Evolutionary conservation across 2,797 vertebrate genomes (phyloP), one percentile per base, ranked within the genome.

Genomic region (Cygnus olor): DNA sequence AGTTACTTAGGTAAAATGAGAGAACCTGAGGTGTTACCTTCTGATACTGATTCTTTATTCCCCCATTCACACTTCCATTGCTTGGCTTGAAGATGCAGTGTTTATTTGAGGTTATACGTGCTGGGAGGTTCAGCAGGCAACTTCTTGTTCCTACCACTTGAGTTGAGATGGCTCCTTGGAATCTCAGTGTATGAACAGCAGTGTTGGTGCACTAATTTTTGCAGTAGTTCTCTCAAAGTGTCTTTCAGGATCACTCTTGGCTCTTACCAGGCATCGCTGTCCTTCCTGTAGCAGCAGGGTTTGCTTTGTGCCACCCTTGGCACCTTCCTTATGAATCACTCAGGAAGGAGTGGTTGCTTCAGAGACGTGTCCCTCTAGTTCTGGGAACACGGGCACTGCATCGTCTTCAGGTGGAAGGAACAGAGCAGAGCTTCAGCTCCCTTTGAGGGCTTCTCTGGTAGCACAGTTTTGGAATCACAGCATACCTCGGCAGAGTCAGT

Each of bases 41-140:
- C 13, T 53, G 44, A 14, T 66, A 5, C 0, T 0, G 8, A 14
- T 81, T 69, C 70, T 58, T 69, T 61, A 12, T 81, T 84, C 42
- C 36, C 32, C 12, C 20, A 21, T 45, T 77, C 5, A 8, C 2
- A 1, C 5, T 53, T n/a, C 58, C 10, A 0, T 40, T 51, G 28
- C 19, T 64, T 51, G 56, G 3, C 22, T 72, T 57, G 34, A 19
- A 72, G 53, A 9, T 80, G 44, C 14, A n/a, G 17, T 11, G 13
- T 64, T 89, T 81, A 21, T 77, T 56, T 44, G 10, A 34, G 34
- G 1, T 64, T 32, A 3, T 49, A 10, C 2, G 2, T 42, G 10
- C 42, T 57, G 0, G 18, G 64, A 68, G 21, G 14, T 66, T 64
- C 40, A 49, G 9, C 61, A 34, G 69, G n/a, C 36, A 64, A 8